A percentile compares a stretch with the other conserved stretches of the same genome.
These are phyloP conservation scores for Trichonephila clavata DNA, from an alignment of 1,140 invertebrate genomes.

Conservation along the genomic window DNA sequence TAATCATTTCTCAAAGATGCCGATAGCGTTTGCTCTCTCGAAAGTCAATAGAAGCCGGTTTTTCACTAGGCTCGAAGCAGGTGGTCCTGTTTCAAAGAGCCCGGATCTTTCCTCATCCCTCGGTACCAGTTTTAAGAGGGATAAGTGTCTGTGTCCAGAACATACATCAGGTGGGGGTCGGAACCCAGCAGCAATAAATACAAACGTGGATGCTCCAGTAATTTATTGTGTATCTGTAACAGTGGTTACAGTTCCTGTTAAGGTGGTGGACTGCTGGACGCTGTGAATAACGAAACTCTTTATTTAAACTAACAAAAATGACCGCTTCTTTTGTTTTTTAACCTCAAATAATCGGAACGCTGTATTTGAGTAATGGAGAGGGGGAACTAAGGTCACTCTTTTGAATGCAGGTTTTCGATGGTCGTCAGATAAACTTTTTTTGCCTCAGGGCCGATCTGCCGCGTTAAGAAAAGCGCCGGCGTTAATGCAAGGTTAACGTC, in stretches of 20 bases:
- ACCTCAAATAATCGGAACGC: conserved; percentile 61
- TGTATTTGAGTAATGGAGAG: conserved; percentile 65
- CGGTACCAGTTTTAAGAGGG: conserved; percentile 36
- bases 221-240: conserved; percentile 44
- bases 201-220: neutral
- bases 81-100: conserved; percentile 37
- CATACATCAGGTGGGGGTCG: conserved; percentile 56
- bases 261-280: neutral
- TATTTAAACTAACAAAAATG: conserved; percentile 29
- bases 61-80: conserved; percentile 32
- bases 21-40: conserved; percentile 20
- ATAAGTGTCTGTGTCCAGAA: conserved; percentile 22
- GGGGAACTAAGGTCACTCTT: conserved; percentile 59
- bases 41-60: conserved; percentile 63
- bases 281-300: conserved; percentile 25
- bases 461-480: conserved; percentile 41
- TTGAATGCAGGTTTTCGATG: conserved; percentile 66
- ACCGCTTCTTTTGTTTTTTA: conserved; percentile 56
- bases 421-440: conserved; percentile 45
- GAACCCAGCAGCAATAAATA: conserved; percentile 43
- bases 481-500: conserved; percentile 67
- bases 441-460: conserved; percentile 26
- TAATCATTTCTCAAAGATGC: conserved; percentile 57
- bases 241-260: conserved; percentile 25
- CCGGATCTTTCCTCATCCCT: conserved; percentile 40